Base-by-base conservation (phyloP, 2,113 vertebrate genomes). In the Hemicordylus capensis region DNA sequence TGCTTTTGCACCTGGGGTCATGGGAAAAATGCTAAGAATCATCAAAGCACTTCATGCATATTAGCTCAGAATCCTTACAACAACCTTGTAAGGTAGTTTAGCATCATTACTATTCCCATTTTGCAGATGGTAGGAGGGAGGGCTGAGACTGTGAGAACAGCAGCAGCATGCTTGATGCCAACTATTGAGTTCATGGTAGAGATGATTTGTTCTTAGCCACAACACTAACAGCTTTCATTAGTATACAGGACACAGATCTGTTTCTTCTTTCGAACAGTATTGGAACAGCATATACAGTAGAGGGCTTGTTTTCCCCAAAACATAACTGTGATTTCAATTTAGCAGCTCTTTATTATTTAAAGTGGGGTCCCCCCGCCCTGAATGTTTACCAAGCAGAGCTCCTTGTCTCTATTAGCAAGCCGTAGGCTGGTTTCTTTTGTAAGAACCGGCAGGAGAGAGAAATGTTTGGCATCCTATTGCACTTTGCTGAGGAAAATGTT, bases 401-500 rank as follows among this genome's bases (percentile, higher is more conserved):
- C 69, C 92, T 92, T 92, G 88, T 94, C 90, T 94, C 94, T 90
- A 73, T 90, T 94, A 95, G 95, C 76, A 56, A 86, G 90, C 94
- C 89, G 34, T 42, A 88, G 94, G 91, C 92, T 84, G 86, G 92
- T 90, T 89, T 59, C 90, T 92, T 95, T 96, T 97, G 96, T 97
- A 77, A 81, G 91, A 67, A 95, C 92, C 96, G 75, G 92, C 96
- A 93, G 96, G 96, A 95, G 96, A 93, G 70, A 90, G 84, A 91
- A 92, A 96, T 96, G 94, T 90, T 96, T 96, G 96, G 96, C 96
- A 94, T 86, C 44, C 94, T 93, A 92, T 90, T 88, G 46, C 86
- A 63, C 90, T 96, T 91, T 87, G 93, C 96, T 97, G 94, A 94
- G 96, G 96, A 96, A 95, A 97, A 93, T 81, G 90, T 93, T 94